phyloP scores from a whole-genome alignment of 1,140 invertebrate genomes.

The Trinorchestia longiramus region DNA sequence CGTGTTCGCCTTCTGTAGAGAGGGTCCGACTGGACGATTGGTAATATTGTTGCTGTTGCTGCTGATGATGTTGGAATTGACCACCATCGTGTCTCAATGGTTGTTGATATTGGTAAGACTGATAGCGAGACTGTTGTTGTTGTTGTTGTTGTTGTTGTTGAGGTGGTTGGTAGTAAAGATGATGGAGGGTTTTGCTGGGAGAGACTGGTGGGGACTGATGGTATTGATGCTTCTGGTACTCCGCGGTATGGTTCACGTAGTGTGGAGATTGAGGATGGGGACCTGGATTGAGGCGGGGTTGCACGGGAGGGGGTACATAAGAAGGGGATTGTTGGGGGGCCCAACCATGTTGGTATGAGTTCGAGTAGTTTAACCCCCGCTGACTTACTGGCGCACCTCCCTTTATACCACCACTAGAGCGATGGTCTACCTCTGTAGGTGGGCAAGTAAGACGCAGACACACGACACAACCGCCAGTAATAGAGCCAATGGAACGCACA shows the following conservation, averaged over 20 bases:
- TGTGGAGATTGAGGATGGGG: slow-evolving; percentile 11
- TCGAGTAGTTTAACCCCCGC: background rate
- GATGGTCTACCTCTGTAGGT: background rate
- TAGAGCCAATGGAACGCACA: background rate
- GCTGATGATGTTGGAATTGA: slow-evolving; percentile 23
- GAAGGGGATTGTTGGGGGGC: background rate
- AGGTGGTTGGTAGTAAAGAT: background rate
- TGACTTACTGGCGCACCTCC: background rate
- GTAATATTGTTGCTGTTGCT: slow-evolving; percentile 26
- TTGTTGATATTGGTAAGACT: slow-evolving; percentile 4
- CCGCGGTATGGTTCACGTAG: slow-evolving; percentile 6
- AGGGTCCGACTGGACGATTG: background rate
- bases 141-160: slow-evolving; percentile 23
- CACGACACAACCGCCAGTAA: background rate
- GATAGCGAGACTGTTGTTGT: background rate
- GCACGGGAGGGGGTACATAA: background rate
- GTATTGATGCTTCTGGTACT: slow-evolving; percentile 23
- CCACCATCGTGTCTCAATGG: background rate
- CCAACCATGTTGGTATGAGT: slow-evolving; percentile 16
- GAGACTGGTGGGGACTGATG: background rate
- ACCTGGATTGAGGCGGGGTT: background rate
- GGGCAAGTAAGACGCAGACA: background rate
- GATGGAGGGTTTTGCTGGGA: background rate
- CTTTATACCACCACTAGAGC: background rate
- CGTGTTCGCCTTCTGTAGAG: background rate